These are phyloP conservation scores for Tiaroga cobitis DNA, from an alignment of 2,797 vertebrate species.

Conservation along the genomic window DNA sequence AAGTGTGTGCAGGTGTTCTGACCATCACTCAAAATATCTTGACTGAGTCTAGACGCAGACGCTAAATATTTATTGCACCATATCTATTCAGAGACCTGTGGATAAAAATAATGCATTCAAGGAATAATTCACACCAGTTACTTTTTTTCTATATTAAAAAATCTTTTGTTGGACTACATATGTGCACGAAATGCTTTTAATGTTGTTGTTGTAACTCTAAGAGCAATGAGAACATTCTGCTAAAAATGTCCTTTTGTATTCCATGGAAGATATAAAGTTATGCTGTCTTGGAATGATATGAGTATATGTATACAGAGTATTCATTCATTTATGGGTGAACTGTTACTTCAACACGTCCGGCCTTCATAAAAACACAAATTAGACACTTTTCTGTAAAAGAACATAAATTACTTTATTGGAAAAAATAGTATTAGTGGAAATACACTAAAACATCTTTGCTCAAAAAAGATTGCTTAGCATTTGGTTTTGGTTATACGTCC, in stretches of 20 bases:
- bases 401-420: slow-evolving; percentile 72
- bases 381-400: slow-evolving; percentile 46
- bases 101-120: not conserved
- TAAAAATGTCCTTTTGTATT: not conserved
- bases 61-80: slow-evolving; percentile 48
- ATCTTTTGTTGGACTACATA: not conserved
- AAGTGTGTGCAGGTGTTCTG: slow-evolving; percentile 79
- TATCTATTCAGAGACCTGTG: slow-evolving; percentile 65
- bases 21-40: slow-evolving; percentile 72
- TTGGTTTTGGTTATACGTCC: slow-evolving; percentile 46
- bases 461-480: slow-evolving; percentile 49
- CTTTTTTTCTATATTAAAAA: not conserved
- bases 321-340: not conserved
- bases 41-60: slow-evolving; percentile 40
- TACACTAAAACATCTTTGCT: slow-evolving; percentile 44
- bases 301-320: not conserved
- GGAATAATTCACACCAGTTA: not conserved
- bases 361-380: slow-evolving; percentile 13
- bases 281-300: not conserved
- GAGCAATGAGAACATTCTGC: not conserved
- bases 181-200: not conserved
- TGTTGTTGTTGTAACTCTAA: not conserved
- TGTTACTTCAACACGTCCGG: slow-evolving; percentile 22
- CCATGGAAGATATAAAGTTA: not conserved
- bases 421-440: slow-evolving; percentile 38